Evolutionary conservation across 2,113 vertebrate species (phyloP), one percentile per base, ranked within the genome.

Genomic region (Elaphurus davidianus): DNA sequence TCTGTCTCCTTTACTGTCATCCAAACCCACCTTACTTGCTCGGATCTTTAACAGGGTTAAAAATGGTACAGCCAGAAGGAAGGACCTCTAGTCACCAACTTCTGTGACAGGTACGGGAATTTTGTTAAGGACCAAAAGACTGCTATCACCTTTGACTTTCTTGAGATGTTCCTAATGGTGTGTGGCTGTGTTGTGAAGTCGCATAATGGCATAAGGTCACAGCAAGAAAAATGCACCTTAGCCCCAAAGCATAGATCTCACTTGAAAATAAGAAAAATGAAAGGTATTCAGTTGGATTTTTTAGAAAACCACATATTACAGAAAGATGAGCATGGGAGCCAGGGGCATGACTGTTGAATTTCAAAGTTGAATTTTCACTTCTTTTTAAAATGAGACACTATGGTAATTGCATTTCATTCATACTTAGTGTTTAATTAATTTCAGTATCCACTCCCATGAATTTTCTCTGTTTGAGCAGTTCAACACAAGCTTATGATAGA

Each of bases 21-120:
- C 60, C 74, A 89, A 95, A 87, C 71, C 67, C 10, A 96, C 74
- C 60, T 90, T 5, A 54, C 57, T 97, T 93, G 40, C 78, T 98
- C 47, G 87, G 40, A 98, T 96, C 79, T 54, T 96, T 97, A 97
- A 98, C 62, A 94, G n/a, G 52, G 71, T 91, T 98, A 96, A 95
- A 97, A 97, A 94, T 81, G 91, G 62, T 64, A 62, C 14, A 81
- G 78, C 23, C 43, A 30, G n/a, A 92, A 87, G 50, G 59, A 91
- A 81, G 36, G 93, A 47, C 16, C 71, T 94, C 21, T 85, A 86
- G 79, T 76, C 25, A 7, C 54, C 62, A 93, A 93, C 59, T 36
- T 96, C 45, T 87, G 52, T 76, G 82, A 95, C 71, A 91, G 78
- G 89, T 78, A 82, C 50, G 59, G 52, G 52, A n/a, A 67, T 95